These are phyloP conservation scores for Trinorchestia longiramus DNA, from an alignment of 1,140 invertebrate species.

Conservation along the genomic window DNA sequence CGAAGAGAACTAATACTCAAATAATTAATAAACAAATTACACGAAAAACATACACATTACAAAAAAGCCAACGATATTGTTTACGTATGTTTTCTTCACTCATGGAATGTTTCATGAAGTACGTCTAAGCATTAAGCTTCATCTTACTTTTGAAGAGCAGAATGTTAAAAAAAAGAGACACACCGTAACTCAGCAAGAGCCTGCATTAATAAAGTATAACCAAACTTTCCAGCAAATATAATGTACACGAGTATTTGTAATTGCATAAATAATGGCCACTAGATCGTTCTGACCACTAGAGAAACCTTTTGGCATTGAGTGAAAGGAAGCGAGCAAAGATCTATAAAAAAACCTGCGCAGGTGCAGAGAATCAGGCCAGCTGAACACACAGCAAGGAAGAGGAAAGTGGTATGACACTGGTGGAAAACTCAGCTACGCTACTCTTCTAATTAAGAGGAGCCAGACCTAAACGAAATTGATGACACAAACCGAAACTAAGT, in stretches of 20 bases:
- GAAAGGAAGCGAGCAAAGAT: background rate
- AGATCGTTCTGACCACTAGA: background rate
- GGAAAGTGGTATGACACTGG: background rate
- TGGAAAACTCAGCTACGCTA: background rate
- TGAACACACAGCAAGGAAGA: background rate
- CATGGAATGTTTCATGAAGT: too few species aligned
- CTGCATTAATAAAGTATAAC: background rate
- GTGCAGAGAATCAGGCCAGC: background rate
- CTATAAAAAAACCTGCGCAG: background rate
- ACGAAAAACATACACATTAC: background rate
- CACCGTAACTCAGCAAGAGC: background rate
- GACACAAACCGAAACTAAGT: too few species aligned
- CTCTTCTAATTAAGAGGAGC: background rate
- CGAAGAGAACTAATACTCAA: background rate
- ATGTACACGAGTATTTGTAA: too few species aligned
- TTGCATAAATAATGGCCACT: background rate
- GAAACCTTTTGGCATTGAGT: background rate
- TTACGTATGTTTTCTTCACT: background rate
- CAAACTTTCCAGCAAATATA: too few species aligned
- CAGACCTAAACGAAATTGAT: background rate
- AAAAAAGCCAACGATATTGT: background rate
- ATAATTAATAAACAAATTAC: background rate
- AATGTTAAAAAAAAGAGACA: background rate
- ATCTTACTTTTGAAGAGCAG: background rate
- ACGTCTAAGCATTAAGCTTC: background rate